phyloP scores from a whole-genome alignment of 2,797 vertebrate species.

The Garrulus glandarius region DNA sequence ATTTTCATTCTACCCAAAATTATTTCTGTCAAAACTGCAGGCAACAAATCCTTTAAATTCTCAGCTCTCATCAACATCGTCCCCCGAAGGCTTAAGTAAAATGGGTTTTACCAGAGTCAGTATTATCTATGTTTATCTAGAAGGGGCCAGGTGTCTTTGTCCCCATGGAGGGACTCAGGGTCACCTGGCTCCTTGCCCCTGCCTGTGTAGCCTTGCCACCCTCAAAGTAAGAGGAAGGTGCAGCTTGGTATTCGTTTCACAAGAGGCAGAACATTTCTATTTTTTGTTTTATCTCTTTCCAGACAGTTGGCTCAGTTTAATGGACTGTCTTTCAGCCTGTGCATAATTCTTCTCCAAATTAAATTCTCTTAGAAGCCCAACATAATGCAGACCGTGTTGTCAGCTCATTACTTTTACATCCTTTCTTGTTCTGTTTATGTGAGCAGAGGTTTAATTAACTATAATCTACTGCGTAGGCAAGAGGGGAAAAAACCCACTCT shows the following conservation, averaged over 20 bases:
- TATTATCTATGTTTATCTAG: fast-evolving
- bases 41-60: neutral
- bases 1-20: neutral
- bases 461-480: constrained; percentile 73
- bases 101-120: neutral
- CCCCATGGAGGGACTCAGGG: fast-evolving
- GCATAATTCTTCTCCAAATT: constrained; percentile 83
- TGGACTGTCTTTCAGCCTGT: constrained; percentile 75
- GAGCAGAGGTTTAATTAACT: constrained; percentile 80
- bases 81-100: neutral
- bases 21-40: neutral
- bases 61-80: neutral
- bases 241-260: constrained; percentile 44
- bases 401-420: constrained; percentile 82
- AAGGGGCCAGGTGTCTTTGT: neutral
- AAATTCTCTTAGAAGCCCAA: constrained; percentile 78
- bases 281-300: constrained; percentile 78
- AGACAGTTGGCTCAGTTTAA: constrained; percentile 79
- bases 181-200: neutral
- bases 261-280: constrained; percentile 59
- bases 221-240: neutral
- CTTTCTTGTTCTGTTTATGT: constrained; percentile 79
- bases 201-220: neutral
- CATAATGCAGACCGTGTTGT: constrained; percentile 76
- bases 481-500: neutral